Base-by-base conservation (phyloP, 2,888 invertebrate species). In the Cataglyphis rosenhaueri region DNA sequence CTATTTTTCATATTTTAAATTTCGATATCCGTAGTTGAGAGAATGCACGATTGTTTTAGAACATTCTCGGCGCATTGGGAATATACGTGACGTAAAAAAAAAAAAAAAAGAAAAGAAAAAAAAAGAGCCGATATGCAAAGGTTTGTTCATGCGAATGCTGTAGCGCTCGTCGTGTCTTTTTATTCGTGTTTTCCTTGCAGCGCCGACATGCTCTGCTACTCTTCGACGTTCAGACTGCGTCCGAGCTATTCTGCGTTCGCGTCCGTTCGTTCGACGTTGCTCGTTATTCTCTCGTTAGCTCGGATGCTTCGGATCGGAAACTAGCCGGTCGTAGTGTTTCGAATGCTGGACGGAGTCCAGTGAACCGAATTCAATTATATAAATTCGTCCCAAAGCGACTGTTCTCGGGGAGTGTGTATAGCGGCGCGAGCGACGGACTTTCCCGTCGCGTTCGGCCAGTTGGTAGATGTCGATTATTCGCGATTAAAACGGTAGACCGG, bases 321-420 rank as follows among this genome's bases (percentile, higher is more conserved):
- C 89, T 90, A 88, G 89, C 88, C 88, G 84, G 87, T 87, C 88
- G 88, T 89, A 87, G 89, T 88, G 91, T 91, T 92, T 91, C 89
- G 89, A 91, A 86, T 83, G 79, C 81, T 70, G 85, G 87, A 85
- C 88, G 85, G 87, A 84, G 86, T 87, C 88, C 90, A 88, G 87
- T 88, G 90, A 91, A 91, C 91, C 88, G 91, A 91, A 92, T 92
- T 92, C 89, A 91, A 92, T 92, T 90, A 92, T 91, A 89, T 88
- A 88, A 91, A 85, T 90, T 87, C 86, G 85, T 85, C 86, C 87
- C 84, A 89, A 89, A 89, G 83, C 89, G 89, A 86, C 82, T 82
- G 85, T 85, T 84, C 89, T 83, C 83, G 86, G 78, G 57, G 85
- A 85, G 84, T 85, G 84, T 86, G 87, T 89, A 89, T 89, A 89